These are phyloP conservation scores for Hirtodrosophila histrioides DNA, from an alignment of 2,888 invertebrate genomes.

Conservation along the genomic window DNA sequence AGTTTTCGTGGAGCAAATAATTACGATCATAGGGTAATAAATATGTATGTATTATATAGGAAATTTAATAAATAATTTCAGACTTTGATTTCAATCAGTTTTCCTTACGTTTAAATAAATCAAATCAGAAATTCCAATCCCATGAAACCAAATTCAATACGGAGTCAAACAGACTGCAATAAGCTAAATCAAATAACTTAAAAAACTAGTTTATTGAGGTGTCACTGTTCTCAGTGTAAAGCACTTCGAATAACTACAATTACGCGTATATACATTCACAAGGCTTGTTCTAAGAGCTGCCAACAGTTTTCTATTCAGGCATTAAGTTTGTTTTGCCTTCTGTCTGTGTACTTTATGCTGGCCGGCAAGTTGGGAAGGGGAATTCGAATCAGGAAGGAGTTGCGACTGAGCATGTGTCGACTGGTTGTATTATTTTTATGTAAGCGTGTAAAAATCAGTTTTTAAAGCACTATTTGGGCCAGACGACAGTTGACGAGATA, in stretches of 20 bases:
- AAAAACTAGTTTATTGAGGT: too few species aligned
- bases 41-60: too few species aligned
- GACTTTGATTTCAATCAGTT: too few species aligned
- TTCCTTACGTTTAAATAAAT: too few species aligned
- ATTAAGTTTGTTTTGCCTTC: slow-evolving; percentile 41
- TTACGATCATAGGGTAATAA: too few species aligned
- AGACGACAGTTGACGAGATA: slow-evolving; percentile 56
- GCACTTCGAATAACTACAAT: slow-evolving; percentile 7
- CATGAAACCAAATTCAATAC: too few species aligned
- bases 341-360: slow-evolving; percentile 45
- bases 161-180: too few species aligned
- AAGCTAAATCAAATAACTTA: too few species aligned
- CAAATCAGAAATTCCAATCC: too few species aligned
- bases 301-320: slow-evolving; percentile 42
- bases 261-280: slow-evolving; percentile 5
- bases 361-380: slow-evolving; percentile 6
- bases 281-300: slow-evolving; percentile 25
- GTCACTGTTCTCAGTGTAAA: not conserved
- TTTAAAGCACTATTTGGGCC: slow-evolving; percentile 59
- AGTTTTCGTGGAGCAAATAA: too few species aligned
- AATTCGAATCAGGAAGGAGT: not conserved
- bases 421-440: slow-evolving; percentile 27
- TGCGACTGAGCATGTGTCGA: slow-evolving; percentile 22
- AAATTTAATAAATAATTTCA: too few species aligned
- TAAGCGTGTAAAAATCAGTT: slow-evolving; percentile 65